Conservation (phyloP, 2,797 vertebrate species). For the Phyllotis vaccarum region DNA sequence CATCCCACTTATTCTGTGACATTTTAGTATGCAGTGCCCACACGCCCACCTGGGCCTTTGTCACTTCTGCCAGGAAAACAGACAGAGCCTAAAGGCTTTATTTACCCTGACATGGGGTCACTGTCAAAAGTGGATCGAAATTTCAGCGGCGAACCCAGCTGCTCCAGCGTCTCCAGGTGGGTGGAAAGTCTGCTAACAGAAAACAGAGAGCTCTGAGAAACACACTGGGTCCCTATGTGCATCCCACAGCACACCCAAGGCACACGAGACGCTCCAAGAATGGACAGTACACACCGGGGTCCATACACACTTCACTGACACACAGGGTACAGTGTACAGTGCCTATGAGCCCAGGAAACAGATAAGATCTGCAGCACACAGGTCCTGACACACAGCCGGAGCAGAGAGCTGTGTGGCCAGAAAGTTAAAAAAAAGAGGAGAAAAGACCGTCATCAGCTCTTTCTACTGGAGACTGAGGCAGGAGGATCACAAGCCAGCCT, state of each 20-base stretch:
- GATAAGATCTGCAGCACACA: not conserved
- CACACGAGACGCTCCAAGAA: not conserved
- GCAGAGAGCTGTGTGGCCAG: not conserved
- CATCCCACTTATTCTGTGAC: not conserved
- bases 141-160: not conserved
- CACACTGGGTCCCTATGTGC: not conserved
- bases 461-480: not conserved
- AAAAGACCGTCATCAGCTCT: not conserved
- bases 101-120: constrained; percentile 68
- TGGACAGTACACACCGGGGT: rapidly evolving
- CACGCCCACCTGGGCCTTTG: not conserved
- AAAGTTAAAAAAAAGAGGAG: not conserved
- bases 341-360: not conserved
- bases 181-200: constrained; percentile 41
- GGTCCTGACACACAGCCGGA: not conserved
- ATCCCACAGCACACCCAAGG: too few species aligned
- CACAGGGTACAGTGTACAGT: not conserved
- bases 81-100: not conserved
- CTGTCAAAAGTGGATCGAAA: constrained; percentile 46
- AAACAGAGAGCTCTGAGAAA: constrained; percentile 10
- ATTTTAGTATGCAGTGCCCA: not conserved
- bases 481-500: not conserved
- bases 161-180: not conserved
- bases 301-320: not conserved
- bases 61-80: not conserved